Evolutionary conservation across 2,888 invertebrate genomes (phyloP).

Genomic region (Vanessa cardui): DNA sequence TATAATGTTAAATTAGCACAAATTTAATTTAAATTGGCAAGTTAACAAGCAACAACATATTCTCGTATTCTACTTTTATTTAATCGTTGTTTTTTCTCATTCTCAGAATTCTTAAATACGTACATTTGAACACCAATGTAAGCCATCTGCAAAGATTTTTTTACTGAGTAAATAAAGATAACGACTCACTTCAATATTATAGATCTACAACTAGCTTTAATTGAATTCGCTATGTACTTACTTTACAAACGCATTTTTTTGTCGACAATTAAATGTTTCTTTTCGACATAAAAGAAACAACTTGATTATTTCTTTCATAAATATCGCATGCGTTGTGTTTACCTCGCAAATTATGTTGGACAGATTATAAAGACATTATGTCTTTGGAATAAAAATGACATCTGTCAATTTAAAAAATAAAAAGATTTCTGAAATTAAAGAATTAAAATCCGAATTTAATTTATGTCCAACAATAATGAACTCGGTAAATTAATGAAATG

Average conservation of each 20-base stretch:
- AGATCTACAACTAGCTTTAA: background rate
- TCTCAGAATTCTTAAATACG: constrained; percentile 37
- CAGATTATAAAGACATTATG: no score
- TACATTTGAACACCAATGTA: constrained; percentile 43
- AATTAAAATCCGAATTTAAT: no score
- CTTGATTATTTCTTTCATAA: no score
- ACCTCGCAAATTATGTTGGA: no score
- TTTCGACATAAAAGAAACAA: no score
- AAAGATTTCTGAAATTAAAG: no score
- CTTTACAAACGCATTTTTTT: no score
- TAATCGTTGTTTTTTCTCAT: constrained; percentile 31
- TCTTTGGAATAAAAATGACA: no score
- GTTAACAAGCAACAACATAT: constrained; percentile 8
- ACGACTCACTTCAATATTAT: background rate
- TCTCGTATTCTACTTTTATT: constrained; percentile 8
- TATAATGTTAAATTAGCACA: constrained; percentile 9
- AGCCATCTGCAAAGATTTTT: constrained; percentile 44
- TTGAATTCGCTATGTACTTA: background rate
- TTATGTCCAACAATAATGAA: background rate
- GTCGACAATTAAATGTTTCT: no score
- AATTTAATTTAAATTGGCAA: constrained; percentile 3
- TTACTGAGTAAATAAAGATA: constrained; percentile 20
- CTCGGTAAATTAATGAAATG: no score
- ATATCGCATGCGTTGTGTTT: no score
- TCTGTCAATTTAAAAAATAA: no score